phyloP scores from a whole-genome alignment of 2,888 invertebrate genomes.

The Frankliniella fusca region DNA sequence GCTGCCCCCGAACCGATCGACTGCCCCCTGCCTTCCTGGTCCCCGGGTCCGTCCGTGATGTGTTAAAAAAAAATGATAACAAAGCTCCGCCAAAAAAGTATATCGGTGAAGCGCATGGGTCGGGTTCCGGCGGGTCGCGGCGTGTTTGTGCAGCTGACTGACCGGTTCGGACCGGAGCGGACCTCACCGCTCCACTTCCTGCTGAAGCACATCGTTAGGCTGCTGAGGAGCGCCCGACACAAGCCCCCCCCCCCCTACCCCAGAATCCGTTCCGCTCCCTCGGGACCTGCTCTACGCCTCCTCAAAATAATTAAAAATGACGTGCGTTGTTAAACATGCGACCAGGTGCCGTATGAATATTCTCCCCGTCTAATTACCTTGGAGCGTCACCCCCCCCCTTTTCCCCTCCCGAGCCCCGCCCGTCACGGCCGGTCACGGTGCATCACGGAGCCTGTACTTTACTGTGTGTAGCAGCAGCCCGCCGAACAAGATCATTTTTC shows the following conservation, averaged over 20 bases:
- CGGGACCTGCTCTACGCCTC: background rate
- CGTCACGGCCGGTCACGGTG: background rate
- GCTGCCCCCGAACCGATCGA: too few species aligned
- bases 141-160: conserved; percentile 20
- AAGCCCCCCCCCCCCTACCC: background rate
- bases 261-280: background rate
- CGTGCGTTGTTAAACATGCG: background rate
- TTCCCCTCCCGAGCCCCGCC: background rate
- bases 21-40: background rate
- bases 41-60: background rate
- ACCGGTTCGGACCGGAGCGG: background rate
- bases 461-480: too few species aligned
- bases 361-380: background rate
- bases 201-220: background rate
- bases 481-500: too few species aligned
- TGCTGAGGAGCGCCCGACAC: background rate
- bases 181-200: too few species aligned
- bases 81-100: background rate
- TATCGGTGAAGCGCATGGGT: background rate
- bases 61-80: background rate
- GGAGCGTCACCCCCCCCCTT: background rate
- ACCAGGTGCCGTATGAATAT: background rate
- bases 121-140: background rate
- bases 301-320: conserved; percentile 3
- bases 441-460: too few species aligned